Evolutionary conservation across 2,888 invertebrate genomes (phyloP).

Genomic region (Sisyra terminalis): DNA sequence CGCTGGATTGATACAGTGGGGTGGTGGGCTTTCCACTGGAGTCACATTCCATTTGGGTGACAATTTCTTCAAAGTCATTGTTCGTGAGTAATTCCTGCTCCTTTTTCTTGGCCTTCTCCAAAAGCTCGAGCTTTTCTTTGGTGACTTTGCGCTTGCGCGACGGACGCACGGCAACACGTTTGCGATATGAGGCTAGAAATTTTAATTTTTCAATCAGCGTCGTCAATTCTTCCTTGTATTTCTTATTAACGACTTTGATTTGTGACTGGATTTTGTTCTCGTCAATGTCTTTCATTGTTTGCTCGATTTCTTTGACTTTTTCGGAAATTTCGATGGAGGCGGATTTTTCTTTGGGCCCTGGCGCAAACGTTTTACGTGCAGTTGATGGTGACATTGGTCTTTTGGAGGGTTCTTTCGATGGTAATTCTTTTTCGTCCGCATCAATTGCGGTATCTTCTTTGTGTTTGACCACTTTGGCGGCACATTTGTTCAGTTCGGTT

Average conservation of each 20-base stretch:
- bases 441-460: neutral
- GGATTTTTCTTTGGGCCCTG: neutral
- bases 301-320: constrained; percentile 2
- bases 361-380: neutral
- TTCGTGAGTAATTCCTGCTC: neutral
- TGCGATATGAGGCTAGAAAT: constrained; percentile 1
- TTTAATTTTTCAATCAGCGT: constrained; percentile 3
- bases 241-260: neutral
- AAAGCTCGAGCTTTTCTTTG: neutral
- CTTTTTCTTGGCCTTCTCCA: neutral
- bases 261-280: neutral
- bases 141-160: neutral
- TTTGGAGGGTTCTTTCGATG: neutral
- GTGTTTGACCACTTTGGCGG: neutral
- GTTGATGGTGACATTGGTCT: neutral
- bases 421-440: neutral
- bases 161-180: neutral
- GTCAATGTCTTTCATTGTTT: constrained; percentile 2
- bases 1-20: neutral
- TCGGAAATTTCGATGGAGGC: neutral
- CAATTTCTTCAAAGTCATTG: constrained; percentile 1
- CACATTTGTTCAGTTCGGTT: constrained; percentile 1
- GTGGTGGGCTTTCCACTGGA: neutral
- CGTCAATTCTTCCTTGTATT: constrained; percentile 1
- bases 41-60: constrained; percentile 2